Percentiles rank a stretch among this genome's conserved stretches.
Conservation (phyloP, 2,113 vertebrate species). For the Triplophysa rosa region DNA sequence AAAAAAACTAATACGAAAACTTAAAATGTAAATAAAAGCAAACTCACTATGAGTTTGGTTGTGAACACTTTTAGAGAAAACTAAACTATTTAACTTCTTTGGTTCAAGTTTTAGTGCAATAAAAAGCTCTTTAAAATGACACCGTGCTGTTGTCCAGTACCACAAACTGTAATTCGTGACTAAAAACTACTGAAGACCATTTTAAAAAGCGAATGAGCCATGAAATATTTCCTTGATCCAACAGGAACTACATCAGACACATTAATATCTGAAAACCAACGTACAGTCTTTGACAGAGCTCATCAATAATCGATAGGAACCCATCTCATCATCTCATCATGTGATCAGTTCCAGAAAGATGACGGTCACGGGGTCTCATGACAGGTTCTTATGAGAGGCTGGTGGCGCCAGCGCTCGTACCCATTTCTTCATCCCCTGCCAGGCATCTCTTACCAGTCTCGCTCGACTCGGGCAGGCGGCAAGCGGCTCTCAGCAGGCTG, state of each 20-base stretch:
- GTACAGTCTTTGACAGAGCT: too few relatives aligned
- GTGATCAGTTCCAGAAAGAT: conserved; percentile 15
- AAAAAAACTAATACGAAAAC: too few relatives aligned
- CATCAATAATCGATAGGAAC: background rate
- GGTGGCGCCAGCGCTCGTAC: conserved; percentile 44
- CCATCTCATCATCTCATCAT: background rate
- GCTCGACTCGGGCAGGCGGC: background rate
- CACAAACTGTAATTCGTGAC: too few relatives aligned
- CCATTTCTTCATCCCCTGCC: background rate
- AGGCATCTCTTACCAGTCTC: background rate
- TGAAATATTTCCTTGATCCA: background rate
- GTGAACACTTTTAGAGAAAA: background rate
- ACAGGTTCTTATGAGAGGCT: conserved; percentile 28
- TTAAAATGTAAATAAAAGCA: too few relatives aligned
- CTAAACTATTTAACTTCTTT: background rate
- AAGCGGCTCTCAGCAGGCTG: conserved; percentile 32
- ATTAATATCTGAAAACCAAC: too few relatives aligned
- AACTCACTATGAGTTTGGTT: too few relatives aligned
- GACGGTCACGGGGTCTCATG: conserved; percentile 33
- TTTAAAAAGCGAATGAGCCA: background rate
- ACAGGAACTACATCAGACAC: too few relatives aligned
- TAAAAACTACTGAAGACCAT: too few relatives aligned
- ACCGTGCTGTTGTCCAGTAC: background rate
- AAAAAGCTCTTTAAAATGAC: background rate
- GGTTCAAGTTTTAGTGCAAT: background rate